phyloP scores from a whole-genome alignment of 2,888 invertebrate genomes.

The Morpho achilles region DNA sequence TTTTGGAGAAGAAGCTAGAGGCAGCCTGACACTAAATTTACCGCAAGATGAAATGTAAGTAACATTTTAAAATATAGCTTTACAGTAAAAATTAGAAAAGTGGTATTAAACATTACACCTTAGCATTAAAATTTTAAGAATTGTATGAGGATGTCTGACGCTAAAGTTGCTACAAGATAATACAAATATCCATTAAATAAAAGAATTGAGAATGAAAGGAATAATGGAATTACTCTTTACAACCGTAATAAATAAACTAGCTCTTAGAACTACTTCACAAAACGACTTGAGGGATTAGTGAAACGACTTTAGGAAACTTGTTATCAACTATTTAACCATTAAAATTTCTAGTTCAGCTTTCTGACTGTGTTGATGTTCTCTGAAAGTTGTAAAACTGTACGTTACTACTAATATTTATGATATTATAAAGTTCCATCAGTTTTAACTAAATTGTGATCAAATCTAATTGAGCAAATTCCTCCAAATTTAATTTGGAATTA shows the following conservation, averaged over 20 bases:
- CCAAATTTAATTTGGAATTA: no score
- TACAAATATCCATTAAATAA: not conserved
- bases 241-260: no score
- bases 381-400: no score
- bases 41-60: conserved; percentile 84
- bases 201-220: not conserved
- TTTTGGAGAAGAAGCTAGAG: conserved; percentile 85
- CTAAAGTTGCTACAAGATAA: not conserved
- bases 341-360: no score
- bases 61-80: not conserved
- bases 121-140: not conserved
- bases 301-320: no score
- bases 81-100: not conserved
- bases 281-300: no score
- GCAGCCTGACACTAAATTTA: conserved; percentile 92
- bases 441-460: not conserved
- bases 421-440: not conserved
- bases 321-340: no score
- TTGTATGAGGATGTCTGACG: not conserved
- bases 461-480: not conserved
- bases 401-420: no score
- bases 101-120: not conserved
- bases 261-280: no score
- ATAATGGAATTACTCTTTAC: no score
- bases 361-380: no score